Evolutionary conservation across 1,140 invertebrate genomes (phyloP).

Genomic region (Zaprionus lachaisei): DNA sequence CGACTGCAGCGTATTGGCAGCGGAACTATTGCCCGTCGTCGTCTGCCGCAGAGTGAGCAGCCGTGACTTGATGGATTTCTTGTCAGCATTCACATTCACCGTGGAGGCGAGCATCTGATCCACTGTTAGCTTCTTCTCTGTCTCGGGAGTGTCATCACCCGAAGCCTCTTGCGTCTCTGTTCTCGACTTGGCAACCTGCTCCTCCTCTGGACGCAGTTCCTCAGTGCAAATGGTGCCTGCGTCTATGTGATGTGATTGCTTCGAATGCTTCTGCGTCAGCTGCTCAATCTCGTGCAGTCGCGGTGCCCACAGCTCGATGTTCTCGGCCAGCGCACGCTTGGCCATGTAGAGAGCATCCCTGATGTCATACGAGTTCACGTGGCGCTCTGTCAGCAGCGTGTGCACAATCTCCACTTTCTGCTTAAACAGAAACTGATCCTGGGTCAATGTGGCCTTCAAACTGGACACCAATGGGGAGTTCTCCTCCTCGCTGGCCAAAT

Average conservation of each 20-base stretch:
- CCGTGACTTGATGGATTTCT: conserved; percentile 88
- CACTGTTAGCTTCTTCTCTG: conserved; percentile 59
- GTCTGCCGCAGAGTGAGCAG: conserved; percentile 89
- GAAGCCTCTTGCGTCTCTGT: conserved; percentile 30
- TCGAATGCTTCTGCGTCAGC: conserved; percentile 52
- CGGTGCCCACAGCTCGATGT: conserved; percentile 78
- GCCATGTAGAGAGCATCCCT: conserved; percentile 75
- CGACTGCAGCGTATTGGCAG: conserved; percentile 85
- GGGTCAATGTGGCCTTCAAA: conserved; percentile 86
- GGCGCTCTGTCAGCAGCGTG: conserved; percentile 80
- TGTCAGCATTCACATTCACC: conserved; percentile 83
- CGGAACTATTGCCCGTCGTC: conserved; percentile 84
- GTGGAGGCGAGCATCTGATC: conserved; percentile 69
- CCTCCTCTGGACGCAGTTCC: conserved; percentile 69
- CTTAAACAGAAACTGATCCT: conserved; percentile 90
- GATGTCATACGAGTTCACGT: conserved; percentile 74
- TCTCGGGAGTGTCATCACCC: conserved; percentile 37
- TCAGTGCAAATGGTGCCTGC: conserved; percentile 79
- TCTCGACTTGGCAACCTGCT: conserved; percentile 21
- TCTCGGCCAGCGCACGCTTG: conserved; percentile 74
- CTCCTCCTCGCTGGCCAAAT: conserved; percentile 85
- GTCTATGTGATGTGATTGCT: conserved; percentile 63
- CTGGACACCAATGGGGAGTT: conserved; percentile 76
- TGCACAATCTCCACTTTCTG: conserved; percentile 91
- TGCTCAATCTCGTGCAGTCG: conserved; percentile 76